These are phyloP conservation scores for Eupithecia exiguata DNA, from an alignment of 2,888 invertebrate genomes.

Conservation along the genomic window DNA sequence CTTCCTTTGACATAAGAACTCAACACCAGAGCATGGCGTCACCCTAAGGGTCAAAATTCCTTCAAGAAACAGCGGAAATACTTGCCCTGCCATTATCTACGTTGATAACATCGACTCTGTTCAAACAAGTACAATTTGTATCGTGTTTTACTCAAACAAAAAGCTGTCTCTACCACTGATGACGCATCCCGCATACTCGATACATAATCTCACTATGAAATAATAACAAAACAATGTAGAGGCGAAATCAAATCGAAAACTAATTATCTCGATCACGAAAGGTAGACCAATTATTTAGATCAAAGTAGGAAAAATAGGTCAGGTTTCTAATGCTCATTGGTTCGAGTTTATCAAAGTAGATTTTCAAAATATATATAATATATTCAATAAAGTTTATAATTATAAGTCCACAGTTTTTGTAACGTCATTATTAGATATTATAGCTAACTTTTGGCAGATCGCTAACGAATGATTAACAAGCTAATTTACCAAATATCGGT, in stretches of 20 bases:
- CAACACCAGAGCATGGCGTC: neutral
- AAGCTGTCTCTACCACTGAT: constrained; percentile 27
- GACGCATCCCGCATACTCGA: constrained; percentile 26
- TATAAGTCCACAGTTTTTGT: neutral
- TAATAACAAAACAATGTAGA: neutral
- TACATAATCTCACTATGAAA: constrained; percentile 6
- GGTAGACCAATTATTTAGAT: neutral
- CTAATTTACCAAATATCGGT: neutral
- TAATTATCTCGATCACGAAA: neutral
- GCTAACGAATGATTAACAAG: neutral
- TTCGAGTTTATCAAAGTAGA: neutral
- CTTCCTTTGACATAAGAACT: neutral
- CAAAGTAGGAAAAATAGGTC: neutral
- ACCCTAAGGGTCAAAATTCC: constrained; percentile 6
- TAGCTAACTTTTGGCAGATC: neutral
- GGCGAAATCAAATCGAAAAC: neutral
- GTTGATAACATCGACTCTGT: constrained; percentile 30
- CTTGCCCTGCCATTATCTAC: constrained; percentile 17
- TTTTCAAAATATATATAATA: no score
- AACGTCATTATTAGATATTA: neutral
- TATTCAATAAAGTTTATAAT: neutral
- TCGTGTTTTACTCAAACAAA: constrained; percentile 19
- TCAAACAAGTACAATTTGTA: neutral
- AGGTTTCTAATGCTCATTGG: neutral
- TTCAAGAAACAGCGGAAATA: constrained; percentile 17